Evolutionary conservation across 2,797 vertebrate genomes (phyloP).

Genomic region (Gymnoscopelus braueri): DNA sequence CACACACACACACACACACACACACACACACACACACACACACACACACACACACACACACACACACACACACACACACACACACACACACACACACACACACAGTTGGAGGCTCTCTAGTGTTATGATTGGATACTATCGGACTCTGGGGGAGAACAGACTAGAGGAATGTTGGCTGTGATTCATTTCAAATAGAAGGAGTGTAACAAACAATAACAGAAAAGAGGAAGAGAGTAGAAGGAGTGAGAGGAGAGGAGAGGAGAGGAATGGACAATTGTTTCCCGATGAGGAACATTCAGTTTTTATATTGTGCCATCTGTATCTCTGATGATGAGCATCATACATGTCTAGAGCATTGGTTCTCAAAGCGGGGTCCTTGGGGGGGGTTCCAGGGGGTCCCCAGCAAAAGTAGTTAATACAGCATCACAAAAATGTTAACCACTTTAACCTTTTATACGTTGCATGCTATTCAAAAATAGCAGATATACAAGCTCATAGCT

Average conservation of each 20-base stretch:
- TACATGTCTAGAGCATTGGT: no score
- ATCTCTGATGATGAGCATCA: constrained; percentile 47
- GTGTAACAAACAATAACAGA: constrained; percentile 69
- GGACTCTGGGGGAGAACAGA: constrained; percentile 35
- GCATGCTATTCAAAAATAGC: no score
- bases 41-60: background rate
- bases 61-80: background rate
- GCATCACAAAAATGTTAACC: no score
- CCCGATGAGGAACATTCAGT: constrained; percentile 67
- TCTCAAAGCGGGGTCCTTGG: no score
- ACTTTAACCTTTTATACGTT: no score
- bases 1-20: background rate
- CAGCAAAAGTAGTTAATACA: no score
- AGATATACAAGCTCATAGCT: no score
- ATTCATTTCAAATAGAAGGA: constrained; percentile 65
- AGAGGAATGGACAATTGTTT: constrained; percentile 46
- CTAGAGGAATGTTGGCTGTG: constrained; percentile 63
- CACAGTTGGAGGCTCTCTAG: background rate
- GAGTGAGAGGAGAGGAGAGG: constrained; percentile 14
- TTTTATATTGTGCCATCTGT: constrained; percentile 54
- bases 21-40: background rate
- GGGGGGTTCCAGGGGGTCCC: no score
- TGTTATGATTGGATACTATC: constrained; percentile 63
- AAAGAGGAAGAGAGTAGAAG: constrained; percentile 41
- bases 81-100: constrained; percentile 34